Base-by-base conservation (phyloP, 2,797 vertebrate genomes). In the Lepilemur septentrionalis region DNA sequence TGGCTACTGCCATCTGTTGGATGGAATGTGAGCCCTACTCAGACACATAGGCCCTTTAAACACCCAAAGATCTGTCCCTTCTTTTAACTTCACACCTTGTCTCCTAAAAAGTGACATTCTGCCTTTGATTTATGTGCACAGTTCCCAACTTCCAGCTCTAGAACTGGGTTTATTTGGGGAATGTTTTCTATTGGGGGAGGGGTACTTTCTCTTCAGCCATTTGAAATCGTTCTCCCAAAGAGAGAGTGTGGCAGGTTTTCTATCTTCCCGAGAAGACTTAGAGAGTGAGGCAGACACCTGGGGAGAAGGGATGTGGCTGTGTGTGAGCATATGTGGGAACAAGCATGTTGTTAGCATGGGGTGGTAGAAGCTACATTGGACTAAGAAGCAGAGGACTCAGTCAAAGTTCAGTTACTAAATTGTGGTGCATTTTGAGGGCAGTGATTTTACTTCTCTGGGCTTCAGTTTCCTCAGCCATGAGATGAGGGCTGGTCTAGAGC, bases 1-100 rank as follows among this genome's bases (percentile, higher is more conserved):
- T 90, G 61, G 67, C 91, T 96, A 75, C 87, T 93, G 91, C 84
- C 96, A 87, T 92, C 95, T 98, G 84, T 88, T 96, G 96, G 90
- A 72, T 65, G 67, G 57, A 72, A 84, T 55, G n/a, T 72, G 79
- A 84, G 72, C 18, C 7, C 73, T 59, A 22, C 61, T 73, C 6
- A 43, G 35, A 57, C 32, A n/a, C 18, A 35, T 5, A 17, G 18
- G 43, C 6, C 5, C 59, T 92, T 70, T 48, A 48, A 57, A 63
- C 17, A 75, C 7, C 38, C 46, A 59, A 52, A 2, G 6, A 38
- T 22, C n/a, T 59, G n/a, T 65, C 23, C 5, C 32, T 75, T 12
- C n/a, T 65, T 73, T 76, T 35, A 63, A 73, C 30, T 23, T 59
- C 14, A 25, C 8, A 52, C 23, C 3, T 30, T 48, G 4, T 14